These are phyloP conservation scores for Cettia cetti DNA, from an alignment of 2,113 vertebrate species.

Conservation along the genomic window DNA sequence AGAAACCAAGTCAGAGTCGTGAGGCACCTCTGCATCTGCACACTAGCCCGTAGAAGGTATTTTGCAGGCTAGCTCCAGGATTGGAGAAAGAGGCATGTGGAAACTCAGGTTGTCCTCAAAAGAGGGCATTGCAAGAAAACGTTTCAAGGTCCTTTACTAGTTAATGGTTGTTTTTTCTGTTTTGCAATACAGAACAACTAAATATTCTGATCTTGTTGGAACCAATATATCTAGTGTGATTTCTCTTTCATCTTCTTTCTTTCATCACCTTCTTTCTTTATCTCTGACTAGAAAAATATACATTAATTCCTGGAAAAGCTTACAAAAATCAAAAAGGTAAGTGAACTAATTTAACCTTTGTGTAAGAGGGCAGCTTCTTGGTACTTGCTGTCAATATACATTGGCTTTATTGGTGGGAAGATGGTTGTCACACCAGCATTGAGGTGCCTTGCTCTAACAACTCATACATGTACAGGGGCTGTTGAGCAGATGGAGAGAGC, in stretches of 20 bases:
- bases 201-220: neutral
- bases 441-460: neutral
- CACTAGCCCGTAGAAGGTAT: neutral
- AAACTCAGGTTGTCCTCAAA: neutral
- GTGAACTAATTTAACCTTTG: neutral
- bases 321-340: neutral
- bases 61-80: neutral
- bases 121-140: neutral
- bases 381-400: neutral
- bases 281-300: neutral
- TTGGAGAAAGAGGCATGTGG: neutral
- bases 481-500: neutral
- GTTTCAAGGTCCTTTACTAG: neutral
- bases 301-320: neutral
- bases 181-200: neutral
- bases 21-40: neutral
- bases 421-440: neutral
- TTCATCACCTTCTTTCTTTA: conserved; percentile 15
- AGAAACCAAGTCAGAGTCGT: neutral
- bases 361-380: neutral
- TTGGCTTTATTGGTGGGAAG: neutral
- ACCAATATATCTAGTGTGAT: neutral
- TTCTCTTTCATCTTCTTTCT: conserved; percentile 9
- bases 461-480: neutral
- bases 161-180: neutral